phyloP scores from a whole-genome alignment of 2,113 vertebrate species.

The Accipiter virgatus region DNA sequence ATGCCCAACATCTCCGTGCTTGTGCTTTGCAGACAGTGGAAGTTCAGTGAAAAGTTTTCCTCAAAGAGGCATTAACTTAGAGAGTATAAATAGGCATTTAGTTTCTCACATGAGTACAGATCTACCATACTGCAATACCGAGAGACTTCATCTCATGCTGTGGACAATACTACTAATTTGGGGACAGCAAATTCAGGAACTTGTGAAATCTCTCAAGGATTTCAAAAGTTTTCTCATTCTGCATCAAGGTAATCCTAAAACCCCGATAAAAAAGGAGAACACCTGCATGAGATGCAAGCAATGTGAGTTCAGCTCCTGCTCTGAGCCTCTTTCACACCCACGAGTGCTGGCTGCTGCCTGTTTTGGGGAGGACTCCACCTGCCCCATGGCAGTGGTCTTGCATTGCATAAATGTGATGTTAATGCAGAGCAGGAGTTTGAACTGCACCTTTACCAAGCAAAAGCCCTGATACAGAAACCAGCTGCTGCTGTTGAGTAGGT shows the following conservation, averaged over 20 bases:
- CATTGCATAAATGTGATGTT: background rate
- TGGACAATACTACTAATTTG: background rate
- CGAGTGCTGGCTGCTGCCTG: background rate
- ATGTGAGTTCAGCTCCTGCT: background rate
- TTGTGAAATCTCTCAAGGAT: background rate
- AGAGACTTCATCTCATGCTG: background rate
- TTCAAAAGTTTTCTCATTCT: background rate
- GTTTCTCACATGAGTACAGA: background rate
- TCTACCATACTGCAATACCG: accelerated
- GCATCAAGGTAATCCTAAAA: background rate
- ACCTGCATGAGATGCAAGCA: background rate
- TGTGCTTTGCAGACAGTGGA: background rate
- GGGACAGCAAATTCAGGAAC: background rate
- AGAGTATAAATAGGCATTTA: background rate
- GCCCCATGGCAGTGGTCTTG: background rate
- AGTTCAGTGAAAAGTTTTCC: background rate
- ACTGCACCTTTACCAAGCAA: background rate
- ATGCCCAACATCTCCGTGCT: background rate
- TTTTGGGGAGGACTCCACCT: too few relatives aligned
- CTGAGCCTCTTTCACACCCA: background rate
- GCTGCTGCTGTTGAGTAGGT: background rate
- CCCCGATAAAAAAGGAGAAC: background rate
- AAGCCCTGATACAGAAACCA: background rate
- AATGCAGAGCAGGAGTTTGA: background rate
- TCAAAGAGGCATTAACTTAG: background rate